Evolutionary conservation across 1,140 invertebrate species (phyloP), one percentile per base, ranked within the genome.

Genomic region (Cotesia glomerata): DNA sequence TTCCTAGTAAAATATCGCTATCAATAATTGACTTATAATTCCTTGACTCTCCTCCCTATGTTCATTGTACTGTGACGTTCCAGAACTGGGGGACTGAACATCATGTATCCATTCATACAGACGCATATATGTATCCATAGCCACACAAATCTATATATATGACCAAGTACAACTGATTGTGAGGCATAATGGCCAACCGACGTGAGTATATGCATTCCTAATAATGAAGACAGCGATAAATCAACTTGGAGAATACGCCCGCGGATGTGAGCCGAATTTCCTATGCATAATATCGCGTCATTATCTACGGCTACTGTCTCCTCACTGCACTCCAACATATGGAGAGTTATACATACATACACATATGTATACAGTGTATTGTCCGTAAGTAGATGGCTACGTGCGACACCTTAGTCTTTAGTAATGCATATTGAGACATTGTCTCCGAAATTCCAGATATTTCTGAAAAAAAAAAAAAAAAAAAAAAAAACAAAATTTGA

Each of bases 211-310:
- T 86, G 85, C 85, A 86, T 87, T 87, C 84, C 85, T 86, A 87
- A 87, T 87, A 87, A 86, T 85, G 85, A 87, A 87, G 86, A 87
- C 85, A 86, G 83, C 86, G 82, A 87, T 87, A 87, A 87, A 87
- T 87, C 86, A 87, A 86, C 81, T 78, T 75, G 80, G 80, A 85
- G 86, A 87, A 87, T 87, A 86, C 83, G 84, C 81, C 81, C 84
- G 82, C 84, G 84, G 86, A 86, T 86, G 84, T 84, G 81, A 84
- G 78, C 84, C 85, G 84, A 86, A 87, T 87, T 86, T 84, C 83
- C 85, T 85, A 82, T 86, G 85, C 86, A 86, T 87, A 86, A 86
- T 86, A 86, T 86, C 80, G 81, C 78, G 81, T 86, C 82, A 87
- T 86, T 86, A 87, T 85, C 84, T 81, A 68, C 73, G 62, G 36